Conservation (phyloP, 2,888 invertebrate species). For the Ferdinandea cuprea region DNA sequence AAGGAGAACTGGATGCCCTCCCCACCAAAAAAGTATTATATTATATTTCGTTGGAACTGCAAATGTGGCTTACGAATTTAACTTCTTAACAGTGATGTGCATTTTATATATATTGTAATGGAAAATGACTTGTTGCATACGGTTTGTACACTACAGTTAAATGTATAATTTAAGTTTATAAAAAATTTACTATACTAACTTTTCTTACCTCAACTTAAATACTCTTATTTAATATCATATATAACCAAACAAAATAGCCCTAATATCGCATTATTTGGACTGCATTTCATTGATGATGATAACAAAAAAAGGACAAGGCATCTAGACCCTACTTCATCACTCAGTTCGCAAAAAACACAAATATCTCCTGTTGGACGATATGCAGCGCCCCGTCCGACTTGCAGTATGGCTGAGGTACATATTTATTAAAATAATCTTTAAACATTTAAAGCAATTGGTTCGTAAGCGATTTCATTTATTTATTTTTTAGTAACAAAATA, state of each 20-base stretch:
- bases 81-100: too few species aligned
- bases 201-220: constrained; percentile 10
- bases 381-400: constrained; percentile 86
- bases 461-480: too few species aligned
- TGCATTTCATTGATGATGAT: constrained; percentile 81
- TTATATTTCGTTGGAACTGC: too few species aligned
- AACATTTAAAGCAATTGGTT: too few species aligned
- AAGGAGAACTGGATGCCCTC: too few species aligned
- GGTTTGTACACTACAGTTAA: too few species aligned
- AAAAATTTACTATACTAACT: constrained; percentile 16
- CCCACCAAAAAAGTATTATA: too few species aligned
- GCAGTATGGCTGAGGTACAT: constrained; percentile 87
- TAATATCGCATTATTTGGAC: constrained; percentile 83
- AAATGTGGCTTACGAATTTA: too few species aligned
- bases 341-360: constrained; percentile 81
- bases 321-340: constrained; percentile 77
- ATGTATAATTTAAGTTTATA: background rate
- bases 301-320: constrained; percentile 77
- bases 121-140: too few species aligned
- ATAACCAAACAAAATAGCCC: constrained; percentile 80
- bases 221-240: constrained; percentile 31
- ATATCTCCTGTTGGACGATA: constrained; percentile 85
- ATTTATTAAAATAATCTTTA: background rate
- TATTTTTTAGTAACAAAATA: too few species aligned
- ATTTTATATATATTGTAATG: too few species aligned